These are phyloP conservation scores for Akabosia matsudoensis DNA, from an alignment of 1,140 invertebrate genomes.

Conservation along the genomic window DNA sequence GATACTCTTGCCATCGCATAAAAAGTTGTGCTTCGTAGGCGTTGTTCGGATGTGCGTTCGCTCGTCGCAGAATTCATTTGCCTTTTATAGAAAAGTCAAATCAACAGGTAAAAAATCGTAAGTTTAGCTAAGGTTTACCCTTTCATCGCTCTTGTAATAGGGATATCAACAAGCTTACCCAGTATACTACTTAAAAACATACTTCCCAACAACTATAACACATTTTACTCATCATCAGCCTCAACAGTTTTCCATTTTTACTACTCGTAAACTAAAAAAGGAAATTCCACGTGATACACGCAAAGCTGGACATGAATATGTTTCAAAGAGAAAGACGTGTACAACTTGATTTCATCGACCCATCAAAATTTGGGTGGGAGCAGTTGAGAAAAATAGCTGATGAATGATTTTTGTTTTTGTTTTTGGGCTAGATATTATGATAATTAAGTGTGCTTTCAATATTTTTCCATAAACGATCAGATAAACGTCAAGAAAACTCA, in stretches of 20 bases:
- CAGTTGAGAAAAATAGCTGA: background rate
- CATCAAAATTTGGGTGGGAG: too few relatives aligned
- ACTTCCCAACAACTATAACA: background rate
- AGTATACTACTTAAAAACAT: background rate
- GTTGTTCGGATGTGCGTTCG: slow-evolving; percentile 60
- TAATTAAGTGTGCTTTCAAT: background rate
- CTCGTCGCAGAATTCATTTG: slow-evolving; percentile 60
- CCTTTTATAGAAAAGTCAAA: slow-evolving; percentile 47
- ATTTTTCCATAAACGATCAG: background rate
- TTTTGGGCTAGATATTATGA: background rate
- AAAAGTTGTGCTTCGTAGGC: slow-evolving; percentile 65
- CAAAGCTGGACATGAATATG: background rate
- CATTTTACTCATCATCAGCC: background rate
- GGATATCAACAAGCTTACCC: background rate
- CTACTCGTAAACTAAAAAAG: background rate
- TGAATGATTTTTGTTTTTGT: background rate
- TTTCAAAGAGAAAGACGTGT: background rate
- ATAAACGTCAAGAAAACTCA: background rate
- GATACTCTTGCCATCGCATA: slow-evolving; percentile 60
- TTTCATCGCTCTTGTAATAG: slow-evolving; percentile 9
- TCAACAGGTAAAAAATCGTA: slow-evolving; percentile 5
- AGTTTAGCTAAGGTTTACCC: background rate
- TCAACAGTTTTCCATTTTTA: background rate
- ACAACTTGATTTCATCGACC: too few relatives aligned
- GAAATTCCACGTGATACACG: too few relatives aligned